Percentiles rank a stretch among this genome's conserved stretches.
phyloP scores from a whole-genome alignment of 2,888 invertebrate species.

The Cantharis nigra region DNA sequence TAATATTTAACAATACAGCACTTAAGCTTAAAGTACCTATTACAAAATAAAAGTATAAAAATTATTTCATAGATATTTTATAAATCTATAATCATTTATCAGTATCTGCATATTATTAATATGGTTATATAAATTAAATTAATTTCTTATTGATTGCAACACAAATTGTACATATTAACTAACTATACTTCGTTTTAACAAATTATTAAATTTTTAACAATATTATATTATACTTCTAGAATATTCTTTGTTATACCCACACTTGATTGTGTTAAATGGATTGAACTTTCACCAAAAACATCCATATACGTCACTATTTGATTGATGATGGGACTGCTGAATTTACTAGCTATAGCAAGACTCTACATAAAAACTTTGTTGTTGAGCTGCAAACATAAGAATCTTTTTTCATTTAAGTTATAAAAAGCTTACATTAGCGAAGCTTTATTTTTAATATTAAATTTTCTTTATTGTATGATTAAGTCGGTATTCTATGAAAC shows the following conservation, averaged over 20 bases:
- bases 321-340: conserved; percentile 34
- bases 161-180: too few species aligned
- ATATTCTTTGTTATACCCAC: neutral
- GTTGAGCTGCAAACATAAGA: neutral
- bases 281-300: conserved; percentile 34
- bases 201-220: neutral
- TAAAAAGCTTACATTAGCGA: neutral
- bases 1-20: neutral
- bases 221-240: neutral
- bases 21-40: neutral
- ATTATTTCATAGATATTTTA: neutral
- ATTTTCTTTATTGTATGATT: neutral
- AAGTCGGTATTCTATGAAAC: neutral
- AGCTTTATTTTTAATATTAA: neutral
- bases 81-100: too few species aligned
- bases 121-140: too few species aligned
- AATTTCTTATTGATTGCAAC: too few species aligned
- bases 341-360: conserved; percentile 29
- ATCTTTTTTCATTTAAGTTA: neutral
- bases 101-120: too few species aligned
- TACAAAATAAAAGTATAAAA: neutral
- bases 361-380: conserved; percentile 1
- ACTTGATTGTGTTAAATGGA: conserved; percentile 17
- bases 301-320: conserved; percentile 36
- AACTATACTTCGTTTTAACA: neutral